A percentile compares a stretch with the other conserved stretches of the same genome.
These are phyloP conservation scores for Sylvia borin DNA, from an alignment of 2,797 vertebrate species.

Conservation along the genomic window DNA sequence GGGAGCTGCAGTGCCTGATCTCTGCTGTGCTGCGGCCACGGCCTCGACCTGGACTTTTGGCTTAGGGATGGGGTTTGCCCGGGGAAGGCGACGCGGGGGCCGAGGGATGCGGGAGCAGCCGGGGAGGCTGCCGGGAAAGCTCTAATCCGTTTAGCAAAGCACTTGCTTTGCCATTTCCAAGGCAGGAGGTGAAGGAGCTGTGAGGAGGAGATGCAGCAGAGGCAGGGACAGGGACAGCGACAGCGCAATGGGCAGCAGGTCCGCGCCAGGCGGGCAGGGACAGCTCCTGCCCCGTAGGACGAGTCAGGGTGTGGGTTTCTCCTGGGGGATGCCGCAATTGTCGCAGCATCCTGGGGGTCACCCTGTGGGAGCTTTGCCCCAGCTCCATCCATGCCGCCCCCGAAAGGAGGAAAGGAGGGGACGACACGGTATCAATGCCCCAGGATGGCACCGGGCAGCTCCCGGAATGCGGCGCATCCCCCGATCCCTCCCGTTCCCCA, in stretches of 20 bases:
- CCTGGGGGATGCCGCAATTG: not conserved
- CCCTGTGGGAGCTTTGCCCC: not conserved
- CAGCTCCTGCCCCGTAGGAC: not conserved
- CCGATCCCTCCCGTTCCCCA: not conserved
- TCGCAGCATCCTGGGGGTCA: not conserved
- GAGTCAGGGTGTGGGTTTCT: not conserved
- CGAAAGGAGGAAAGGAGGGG: not conserved
- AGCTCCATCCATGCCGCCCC: not conserved
- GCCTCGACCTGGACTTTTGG: not conserved
- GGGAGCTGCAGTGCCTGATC: not conserved
- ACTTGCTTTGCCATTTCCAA: constrained; percentile 21
- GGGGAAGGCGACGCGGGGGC: not conserved
- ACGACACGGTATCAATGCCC: not conserved
- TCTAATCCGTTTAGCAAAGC: constrained; percentile 59
- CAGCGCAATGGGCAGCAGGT: not conserved
- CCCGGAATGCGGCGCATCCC: not conserved
- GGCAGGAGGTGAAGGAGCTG: not conserved
- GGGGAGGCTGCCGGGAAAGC: not conserved
- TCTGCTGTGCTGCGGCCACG: rapidly evolving
- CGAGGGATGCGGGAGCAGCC: not conserved
- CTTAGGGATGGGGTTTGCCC: not conserved
- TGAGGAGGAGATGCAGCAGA: not conserved
- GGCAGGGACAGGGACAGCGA: not conserved
- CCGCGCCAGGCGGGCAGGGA: not conserved
- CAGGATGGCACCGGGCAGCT: not conserved